phyloP scores from a whole-genome alignment of 2,888 invertebrate genomes.

The Mimas tiliae region DNA sequence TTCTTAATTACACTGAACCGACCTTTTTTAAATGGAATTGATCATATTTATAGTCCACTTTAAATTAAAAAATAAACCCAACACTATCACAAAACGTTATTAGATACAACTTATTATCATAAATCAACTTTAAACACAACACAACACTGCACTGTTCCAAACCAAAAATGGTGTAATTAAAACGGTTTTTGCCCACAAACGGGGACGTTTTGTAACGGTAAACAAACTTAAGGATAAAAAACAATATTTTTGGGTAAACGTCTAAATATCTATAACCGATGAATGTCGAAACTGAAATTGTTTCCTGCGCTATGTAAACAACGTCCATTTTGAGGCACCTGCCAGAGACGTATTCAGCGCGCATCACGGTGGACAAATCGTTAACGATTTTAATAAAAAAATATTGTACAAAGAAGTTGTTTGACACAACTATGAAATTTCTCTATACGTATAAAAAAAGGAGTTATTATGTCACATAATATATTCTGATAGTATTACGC shows the following conservation, averaged over 20 bases:
- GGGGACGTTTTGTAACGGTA: background rate
- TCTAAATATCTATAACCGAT: slow-evolving; percentile 24
- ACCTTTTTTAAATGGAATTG: too few species aligned
- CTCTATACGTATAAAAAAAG: too few species aligned
- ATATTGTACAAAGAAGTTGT: too few species aligned
- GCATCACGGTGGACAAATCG: background rate
- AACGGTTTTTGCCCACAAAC: background rate
- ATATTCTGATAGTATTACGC: too few species aligned
- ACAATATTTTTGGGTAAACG: slow-evolving; percentile 18
- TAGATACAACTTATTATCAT: too few species aligned
- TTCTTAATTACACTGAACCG: too few species aligned
- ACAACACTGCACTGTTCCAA: background rate
- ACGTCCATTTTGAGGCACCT: slow-evolving; percentile 27
- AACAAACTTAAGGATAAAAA: background rate
- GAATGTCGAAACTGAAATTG: slow-evolving; percentile 28
- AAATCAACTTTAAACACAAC: background rate
- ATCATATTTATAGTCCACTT: too few species aligned
- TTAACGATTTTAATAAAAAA: background rate
- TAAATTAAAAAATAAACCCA: too few species aligned
- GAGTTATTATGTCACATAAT: too few species aligned
- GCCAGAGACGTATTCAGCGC: slow-evolving; percentile 3
- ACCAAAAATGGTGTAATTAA: background rate
- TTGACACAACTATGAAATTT: too few species aligned
- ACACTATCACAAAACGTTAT: too few species aligned
- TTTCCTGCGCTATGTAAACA: slow-evolving; percentile 30